A percentile compares a stretch with the other conserved stretches of the same genome.
phyloP scores from a whole-genome alignment of 2,888 invertebrate species.

The Eumerus sabulonum region DNA sequence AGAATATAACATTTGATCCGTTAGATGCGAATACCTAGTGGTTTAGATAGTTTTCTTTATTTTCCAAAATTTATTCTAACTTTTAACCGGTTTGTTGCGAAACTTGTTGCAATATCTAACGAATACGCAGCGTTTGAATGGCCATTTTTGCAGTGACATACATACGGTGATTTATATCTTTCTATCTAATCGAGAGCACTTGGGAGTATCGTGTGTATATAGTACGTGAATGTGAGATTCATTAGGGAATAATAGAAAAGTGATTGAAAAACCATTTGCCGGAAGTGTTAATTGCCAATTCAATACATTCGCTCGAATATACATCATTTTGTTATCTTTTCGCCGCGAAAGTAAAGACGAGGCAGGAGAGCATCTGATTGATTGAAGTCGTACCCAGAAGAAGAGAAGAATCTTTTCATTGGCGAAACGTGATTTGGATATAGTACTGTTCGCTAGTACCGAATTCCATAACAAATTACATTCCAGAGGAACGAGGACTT shows the following conservation, averaged over 20 bases:
- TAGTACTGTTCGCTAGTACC: neutral
- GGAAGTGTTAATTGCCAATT: neutral
- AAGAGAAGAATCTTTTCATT: neutral
- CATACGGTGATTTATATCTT: constrained; percentile 41
- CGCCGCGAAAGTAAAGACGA: no score
- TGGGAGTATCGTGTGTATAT: constrained; percentile 2
- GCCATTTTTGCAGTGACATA: constrained; percentile 1
- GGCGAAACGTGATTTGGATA: neutral
- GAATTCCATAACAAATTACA: no score
- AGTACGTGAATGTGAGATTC: neutral
- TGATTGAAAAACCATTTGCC: neutral
- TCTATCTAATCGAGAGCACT: constrained; percentile 44
- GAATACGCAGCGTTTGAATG: constrained; percentile 4
- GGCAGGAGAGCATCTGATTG: no score
- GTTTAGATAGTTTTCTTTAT: no score
- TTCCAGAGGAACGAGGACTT: no score
- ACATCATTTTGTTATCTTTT: no score
- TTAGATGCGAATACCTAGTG: no score
- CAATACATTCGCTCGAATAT: neutral
- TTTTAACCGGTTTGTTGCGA: constrained; percentile 10
- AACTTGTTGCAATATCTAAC: constrained; percentile 22
- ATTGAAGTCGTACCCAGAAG: neutral
- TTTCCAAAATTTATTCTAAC: constrained; percentile 9
- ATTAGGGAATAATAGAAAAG: neutral
- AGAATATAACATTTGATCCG: no score